Base-by-base conservation (phyloP, 2,113 vertebrate genomes). In the Nanger granti region DNA sequence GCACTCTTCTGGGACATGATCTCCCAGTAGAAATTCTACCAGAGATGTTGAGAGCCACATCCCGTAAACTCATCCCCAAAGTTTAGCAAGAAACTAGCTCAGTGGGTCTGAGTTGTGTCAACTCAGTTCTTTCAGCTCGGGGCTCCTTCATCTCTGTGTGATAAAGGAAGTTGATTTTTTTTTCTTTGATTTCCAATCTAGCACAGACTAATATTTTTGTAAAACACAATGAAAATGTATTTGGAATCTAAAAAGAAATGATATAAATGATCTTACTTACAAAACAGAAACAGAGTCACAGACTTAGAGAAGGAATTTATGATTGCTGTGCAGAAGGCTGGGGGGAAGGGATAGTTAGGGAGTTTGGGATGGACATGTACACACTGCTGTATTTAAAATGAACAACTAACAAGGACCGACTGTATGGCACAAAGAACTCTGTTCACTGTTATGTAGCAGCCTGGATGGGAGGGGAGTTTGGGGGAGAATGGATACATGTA, bases 31-130 rank as follows among this genome's bases (percentile, higher is more conserved):
- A 24, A 60, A 28, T 7, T 7, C 14, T 22, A 31, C 0, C 34
- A 18, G 44, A 54, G 59, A 26, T 1, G 41, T 3, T 0, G 47
- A 26, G 44, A 10, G 69, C 22, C 2, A 0, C 59, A 6, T 6
- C 8, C 44, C 3, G 9, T 54, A 47, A 79, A 18, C 57, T 8
- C 18, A 0, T 24, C 49, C 60, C 52, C 31, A 47, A 55, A 49
- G 37, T 18, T 49, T 1, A 41, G 47, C 18, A 18, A 31, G 76
- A 55, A n/a, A 34, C 62, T 37, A 69, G n/a, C 79, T 57, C 55
- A 26, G n/a, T 14, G 4, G 26, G 44, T 34, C 96, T 41, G 69
- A 66, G 69, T 44, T 24, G 11, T 24, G 3, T 4, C 11, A 31
- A 29, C 10, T 20, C 8, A 22, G 1, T 34, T 47, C 41, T 34